phyloP scores from a whole-genome alignment of 1,140 invertebrate genomes.

The Drosophila mojavensis region DNA sequence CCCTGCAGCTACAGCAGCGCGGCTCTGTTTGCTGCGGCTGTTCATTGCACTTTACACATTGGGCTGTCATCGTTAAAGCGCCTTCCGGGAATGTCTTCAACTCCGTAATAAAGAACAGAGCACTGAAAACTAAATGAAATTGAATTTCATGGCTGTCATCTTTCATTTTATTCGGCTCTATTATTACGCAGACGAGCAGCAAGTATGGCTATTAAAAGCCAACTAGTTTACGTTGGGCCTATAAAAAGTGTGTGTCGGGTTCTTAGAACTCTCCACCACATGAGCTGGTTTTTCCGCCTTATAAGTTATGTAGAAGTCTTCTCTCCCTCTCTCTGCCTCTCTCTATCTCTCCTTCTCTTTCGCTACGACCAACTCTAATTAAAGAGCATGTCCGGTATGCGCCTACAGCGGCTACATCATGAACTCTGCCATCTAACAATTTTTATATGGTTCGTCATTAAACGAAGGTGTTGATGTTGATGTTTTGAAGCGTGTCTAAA shows the following conservation, averaged over 20 bases:
- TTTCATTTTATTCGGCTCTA: slow-evolving; percentile 22
- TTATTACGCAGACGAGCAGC: slow-evolving; percentile 63
- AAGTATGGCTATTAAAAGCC: slow-evolving; percentile 61
- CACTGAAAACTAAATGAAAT: slow-evolving; percentile 62
- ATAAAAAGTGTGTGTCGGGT: slow-evolving; percentile 59
- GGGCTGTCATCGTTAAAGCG: slow-evolving; percentile 22
- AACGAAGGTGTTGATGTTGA: slow-evolving; percentile 17
- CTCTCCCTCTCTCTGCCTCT: not conserved
- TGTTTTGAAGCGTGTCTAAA: slow-evolving; percentile 21
- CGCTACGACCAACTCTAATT: slow-evolving; percentile 26
- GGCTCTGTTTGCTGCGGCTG: slow-evolving; percentile 15
- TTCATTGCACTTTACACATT: slow-evolving; percentile 64
- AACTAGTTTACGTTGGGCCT: slow-evolving; percentile 62
- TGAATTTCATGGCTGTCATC: slow-evolving; percentile 69
- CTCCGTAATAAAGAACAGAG: slow-evolving; percentile 1
- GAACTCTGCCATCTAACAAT: slow-evolving; percentile 6
- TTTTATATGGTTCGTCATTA: slow-evolving; percentile 26
- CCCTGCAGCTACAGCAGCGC: not conserved
- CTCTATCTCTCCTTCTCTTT: not conserved
- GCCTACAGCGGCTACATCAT: slow-evolving; percentile 22
- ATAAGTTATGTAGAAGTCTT: not conserved
- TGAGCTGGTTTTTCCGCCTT: slow-evolving; percentile 36
- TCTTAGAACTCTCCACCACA: slow-evolving; percentile 57
- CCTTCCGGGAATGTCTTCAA: slow-evolving; percentile 63
- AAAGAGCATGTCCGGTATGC: slow-evolving; percentile 49